These are phyloP conservation scores for Blastomussa wellsi DNA, from an alignment of 92 coral and sea anemone species.

Conservation along the genomic window DNA sequence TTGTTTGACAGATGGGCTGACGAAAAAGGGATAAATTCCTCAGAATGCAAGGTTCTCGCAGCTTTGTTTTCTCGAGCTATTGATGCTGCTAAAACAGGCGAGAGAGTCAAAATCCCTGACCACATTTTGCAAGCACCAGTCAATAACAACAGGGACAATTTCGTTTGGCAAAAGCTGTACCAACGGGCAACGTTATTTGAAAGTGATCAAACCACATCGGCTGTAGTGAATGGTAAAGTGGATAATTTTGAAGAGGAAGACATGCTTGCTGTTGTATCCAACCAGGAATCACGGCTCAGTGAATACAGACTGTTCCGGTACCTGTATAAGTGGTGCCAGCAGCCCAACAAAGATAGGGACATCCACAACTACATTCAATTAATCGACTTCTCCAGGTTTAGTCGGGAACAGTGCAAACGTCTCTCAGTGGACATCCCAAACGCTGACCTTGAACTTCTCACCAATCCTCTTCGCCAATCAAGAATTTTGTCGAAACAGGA, in stretches of 20 bases:
- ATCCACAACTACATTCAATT: slow-evolving; percentile 39
- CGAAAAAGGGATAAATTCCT: slow-evolving; percentile 73
- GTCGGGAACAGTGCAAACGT: slow-evolving; percentile 51
- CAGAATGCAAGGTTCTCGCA: slow-evolving; percentile 68
- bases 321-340: slow-evolving; percentile 77
- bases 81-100: slow-evolving; percentile 93
- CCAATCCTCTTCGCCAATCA: slow-evolving; percentile 72
- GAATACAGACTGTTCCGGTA: slow-evolving; percentile 75
- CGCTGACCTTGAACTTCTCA: slow-evolving; percentile 45
- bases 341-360: slow-evolving; percentile 31
- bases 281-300: slow-evolving; percentile 61
- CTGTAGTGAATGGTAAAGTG: slow-evolving; percentile 35
- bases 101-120: slow-evolving; percentile 62
- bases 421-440: slow-evolving; percentile 55
- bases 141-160: slow-evolving; percentile 39
- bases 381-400: slow-evolving; percentile 72
- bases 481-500: slow-evolving; percentile 61
- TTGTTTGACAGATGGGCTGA: slow-evolving; percentile 83
- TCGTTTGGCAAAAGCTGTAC: slow-evolving; percentile 79
- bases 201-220: slow-evolving; percentile 36
- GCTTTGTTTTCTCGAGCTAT: slow-evolving; percentile 85
- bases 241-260: slow-evolving; percentile 53
- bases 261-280: slow-evolving; percentile 45
- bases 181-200: slow-evolving; percentile 64
- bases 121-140: slow-evolving; percentile 30